Evolutionary conservation across 2,113 vertebrate species (phyloP).

Genomic region (Tetrax tetrax): DNA sequence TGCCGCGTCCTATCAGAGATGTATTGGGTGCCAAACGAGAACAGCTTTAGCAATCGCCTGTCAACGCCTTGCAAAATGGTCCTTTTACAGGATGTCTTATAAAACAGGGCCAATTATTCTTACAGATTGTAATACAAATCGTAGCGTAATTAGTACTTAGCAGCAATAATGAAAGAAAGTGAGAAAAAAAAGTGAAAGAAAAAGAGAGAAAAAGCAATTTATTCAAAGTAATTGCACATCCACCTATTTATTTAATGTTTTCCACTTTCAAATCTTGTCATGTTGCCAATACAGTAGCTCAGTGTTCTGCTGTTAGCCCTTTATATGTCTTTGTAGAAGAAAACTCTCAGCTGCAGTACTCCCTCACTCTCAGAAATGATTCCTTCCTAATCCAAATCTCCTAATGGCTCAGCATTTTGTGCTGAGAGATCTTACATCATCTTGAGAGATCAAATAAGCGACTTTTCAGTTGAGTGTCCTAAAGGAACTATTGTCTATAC

Average conservation of each 20-base stretch:
- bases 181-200: conserved; percentile 35
- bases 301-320: not conserved
- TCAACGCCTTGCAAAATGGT: not conserved
- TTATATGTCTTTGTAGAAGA: not conserved
- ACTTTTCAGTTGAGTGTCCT: not conserved
- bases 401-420: not conserved
- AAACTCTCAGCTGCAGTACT: not conserved
- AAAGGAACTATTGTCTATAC: not conserved
- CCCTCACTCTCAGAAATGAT: not conserved
- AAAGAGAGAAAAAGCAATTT: conserved; percentile 22
- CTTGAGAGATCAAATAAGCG: not conserved
- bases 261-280: conserved; percentile 57
- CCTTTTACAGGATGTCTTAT: not conserved
- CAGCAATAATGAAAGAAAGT: not conserved
- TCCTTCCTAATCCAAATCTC: not conserved
- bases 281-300: conserved; percentile 41
- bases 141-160: not conserved
- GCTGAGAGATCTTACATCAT: not conserved
- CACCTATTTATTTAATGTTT: conserved; percentile 66
- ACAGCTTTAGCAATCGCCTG: not conserved
- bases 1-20: not conserved
- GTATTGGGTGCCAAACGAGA: not conserved
- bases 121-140: not conserved
- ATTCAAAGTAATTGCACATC: conserved; percentile 57
- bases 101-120: conserved; percentile 1